These are phyloP conservation scores for Camelus bactrianus DNA, from an alignment of 2,113 vertebrate genomes.

Conservation along the genomic window DNA sequence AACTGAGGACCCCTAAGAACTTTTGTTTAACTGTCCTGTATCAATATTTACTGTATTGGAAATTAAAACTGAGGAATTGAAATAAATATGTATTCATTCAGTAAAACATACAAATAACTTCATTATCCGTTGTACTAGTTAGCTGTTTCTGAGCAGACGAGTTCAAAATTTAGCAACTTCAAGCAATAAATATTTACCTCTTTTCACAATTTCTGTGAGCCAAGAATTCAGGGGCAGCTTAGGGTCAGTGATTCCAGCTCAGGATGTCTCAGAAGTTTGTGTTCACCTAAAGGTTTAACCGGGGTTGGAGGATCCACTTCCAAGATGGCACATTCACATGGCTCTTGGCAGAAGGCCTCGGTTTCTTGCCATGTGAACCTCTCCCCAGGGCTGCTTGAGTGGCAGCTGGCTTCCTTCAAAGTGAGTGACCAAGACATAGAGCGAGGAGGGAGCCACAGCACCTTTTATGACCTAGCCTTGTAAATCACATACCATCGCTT, in stretches of 20 bases:
- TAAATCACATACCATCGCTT: background rate
- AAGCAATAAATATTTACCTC: background rate
- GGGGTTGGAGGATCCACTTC: background rate
- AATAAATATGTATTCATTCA: background rate
- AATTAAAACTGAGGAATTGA: slow-evolving; percentile 17
- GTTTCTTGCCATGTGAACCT: background rate
- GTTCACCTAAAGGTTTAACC: background rate
- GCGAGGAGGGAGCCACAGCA: background rate
- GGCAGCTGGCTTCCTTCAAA: background rate
- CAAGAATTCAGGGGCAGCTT: background rate
- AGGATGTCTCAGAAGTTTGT: background rate
- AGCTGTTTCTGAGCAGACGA: background rate
- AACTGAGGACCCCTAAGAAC: background rate
- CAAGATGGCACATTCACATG: background rate
- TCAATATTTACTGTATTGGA: background rate
- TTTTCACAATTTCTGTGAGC: background rate
- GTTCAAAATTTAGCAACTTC: background rate
- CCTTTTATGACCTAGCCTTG: background rate
- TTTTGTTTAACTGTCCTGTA: background rate
- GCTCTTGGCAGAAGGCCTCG: background rate
- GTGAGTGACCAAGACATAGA: background rate
- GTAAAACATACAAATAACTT: background rate
- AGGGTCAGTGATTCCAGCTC: background rate
- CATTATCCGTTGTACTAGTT: background rate
- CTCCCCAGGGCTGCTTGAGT: background rate